Evolutionary conservation across 2,888 invertebrate genomes (phyloP).

Genomic region (Archips crataeganus): DNA sequence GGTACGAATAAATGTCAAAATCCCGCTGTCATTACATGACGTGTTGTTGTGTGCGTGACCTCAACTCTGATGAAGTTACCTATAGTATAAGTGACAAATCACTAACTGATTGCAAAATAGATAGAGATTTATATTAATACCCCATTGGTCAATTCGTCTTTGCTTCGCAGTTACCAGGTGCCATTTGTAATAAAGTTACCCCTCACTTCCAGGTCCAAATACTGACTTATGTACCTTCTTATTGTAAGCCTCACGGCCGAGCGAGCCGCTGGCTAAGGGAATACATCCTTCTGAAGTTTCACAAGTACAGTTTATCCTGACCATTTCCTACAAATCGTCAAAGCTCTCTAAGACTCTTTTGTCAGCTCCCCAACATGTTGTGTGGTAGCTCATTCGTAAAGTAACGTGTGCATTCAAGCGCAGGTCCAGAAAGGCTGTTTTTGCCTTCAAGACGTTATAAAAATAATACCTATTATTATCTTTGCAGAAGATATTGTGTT

Average conservation of each 20-base stretch:
- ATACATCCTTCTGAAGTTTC: slow-evolving; percentile 63
- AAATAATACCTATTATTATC: neutral
- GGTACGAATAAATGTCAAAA: too few species aligned
- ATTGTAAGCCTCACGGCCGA: slow-evolving; percentile 35
- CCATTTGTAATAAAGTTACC: neutral
- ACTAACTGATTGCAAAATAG: too few species aligned
- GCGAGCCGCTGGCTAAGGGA: slow-evolving; percentile 59
- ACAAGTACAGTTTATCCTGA: slow-evolving; percentile 66
- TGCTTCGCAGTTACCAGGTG: too few species aligned
- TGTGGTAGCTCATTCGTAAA: slow-evolving; percentile 63
- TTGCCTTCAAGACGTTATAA: neutral
- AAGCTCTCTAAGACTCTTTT: slow-evolving; percentile 65
- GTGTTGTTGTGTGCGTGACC: too few species aligned
- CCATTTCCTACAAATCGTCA: slow-evolving; percentile 67
- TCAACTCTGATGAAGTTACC: too few species aligned
- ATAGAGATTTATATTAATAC: too few species aligned
- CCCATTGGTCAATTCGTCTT: too few species aligned
- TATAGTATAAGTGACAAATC: too few species aligned
- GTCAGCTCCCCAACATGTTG: slow-evolving; percentile 65
- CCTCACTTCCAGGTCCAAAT: neutral
- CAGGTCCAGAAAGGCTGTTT: slow-evolving; percentile 12
- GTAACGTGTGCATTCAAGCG: slow-evolving; percentile 58
- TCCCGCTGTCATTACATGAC: too few species aligned
- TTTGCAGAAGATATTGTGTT: neutral
- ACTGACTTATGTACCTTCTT: slow-evolving; percentile 1